Conservation (phyloP, 92 coral and sea anemone species). For the Diadumene lineata region DNA sequence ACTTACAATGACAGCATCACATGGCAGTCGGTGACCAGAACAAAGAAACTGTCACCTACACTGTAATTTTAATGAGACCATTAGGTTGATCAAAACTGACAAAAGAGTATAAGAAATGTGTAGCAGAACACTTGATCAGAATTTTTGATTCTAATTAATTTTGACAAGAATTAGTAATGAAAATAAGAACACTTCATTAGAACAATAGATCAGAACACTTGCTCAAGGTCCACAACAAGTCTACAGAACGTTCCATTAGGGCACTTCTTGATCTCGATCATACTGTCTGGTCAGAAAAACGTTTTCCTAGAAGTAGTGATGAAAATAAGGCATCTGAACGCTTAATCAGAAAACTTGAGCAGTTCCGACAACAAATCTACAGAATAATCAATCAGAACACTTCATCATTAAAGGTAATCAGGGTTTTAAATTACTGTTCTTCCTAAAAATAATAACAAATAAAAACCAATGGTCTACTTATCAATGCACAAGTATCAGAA, state of each 20-base stretch:
- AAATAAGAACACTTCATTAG: neutral
- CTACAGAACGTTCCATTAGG: no score
- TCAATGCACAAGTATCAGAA: no score
- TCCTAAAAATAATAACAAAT: no score
- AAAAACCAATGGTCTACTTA: no score
- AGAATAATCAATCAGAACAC: neutral
- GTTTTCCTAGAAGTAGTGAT: neutral
- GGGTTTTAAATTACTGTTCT: no score
- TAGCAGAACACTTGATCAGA: neutral
- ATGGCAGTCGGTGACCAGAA: neutral
- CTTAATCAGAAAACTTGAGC: neutral
- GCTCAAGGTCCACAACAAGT: no score
- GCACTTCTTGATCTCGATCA: no score
- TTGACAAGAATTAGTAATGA: no score
- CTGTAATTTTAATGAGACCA: no score
- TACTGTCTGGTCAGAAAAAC: neutral
- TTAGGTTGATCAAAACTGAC: neutral
- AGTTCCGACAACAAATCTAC: neutral
- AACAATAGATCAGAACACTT: constrained; percentile 4
- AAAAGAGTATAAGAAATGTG: neutral
- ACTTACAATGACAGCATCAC: neutral
- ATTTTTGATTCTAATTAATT: no score
- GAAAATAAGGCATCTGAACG: neutral
- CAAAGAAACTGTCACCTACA: no score
- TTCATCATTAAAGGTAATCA: neutral